Base-by-base conservation (phyloP, 2,113 vertebrate species). In the Epinephelus fuscoguttatus region DNA sequence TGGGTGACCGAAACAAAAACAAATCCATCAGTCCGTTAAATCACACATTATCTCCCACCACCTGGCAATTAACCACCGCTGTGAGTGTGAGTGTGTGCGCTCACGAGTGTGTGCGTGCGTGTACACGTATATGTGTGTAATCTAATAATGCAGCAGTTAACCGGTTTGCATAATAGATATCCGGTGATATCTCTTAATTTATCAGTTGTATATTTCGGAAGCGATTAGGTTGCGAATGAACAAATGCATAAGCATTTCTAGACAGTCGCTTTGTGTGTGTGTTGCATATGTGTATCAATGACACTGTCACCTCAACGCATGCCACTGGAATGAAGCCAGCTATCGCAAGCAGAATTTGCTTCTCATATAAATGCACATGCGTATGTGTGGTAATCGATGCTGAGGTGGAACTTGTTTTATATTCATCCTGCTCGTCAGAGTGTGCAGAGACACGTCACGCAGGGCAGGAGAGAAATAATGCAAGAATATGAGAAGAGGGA, bases 11-110 rank as follows among this genome's bases (percentile, higher is more conserved):
- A 84, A 94, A 94, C 93, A 92, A 91, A 94, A 94, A 94, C 91
- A 91, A 91, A 93, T 90, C 89, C 93, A 93, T 92, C 90, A 86
- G 90, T 90, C 90, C 90, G 88, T 94, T 95, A 94, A 95, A 94
- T 95, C 91, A 81, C 92, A 91, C 90, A 94, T 94, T 94, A 94
- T 95, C 92, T 88, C 87, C 88, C 86, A 81, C 89, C 94, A 94
- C 93, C 93, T 94, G 94, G 92, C 91, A 93, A 94, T 94, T 94
- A 94, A 86, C 89, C 85, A 87, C 81, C 53, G 55, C 91, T 91
- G 90, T 53, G 91, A 63, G 81, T 79, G 89, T 75, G 72, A 57
- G 23, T 47, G 70, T 42, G 75, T 0, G 81, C 21, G 75, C 37
- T 11, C 52, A n/a, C 0, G 30, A 25, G 71, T 11, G 61, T 40